Percentiles rank a stretch among this genome's conserved stretches.
Evolutionary conservation across 2,113 vertebrate genomes (phyloP).

Genomic region (Pseudopipra pipra): DNA sequence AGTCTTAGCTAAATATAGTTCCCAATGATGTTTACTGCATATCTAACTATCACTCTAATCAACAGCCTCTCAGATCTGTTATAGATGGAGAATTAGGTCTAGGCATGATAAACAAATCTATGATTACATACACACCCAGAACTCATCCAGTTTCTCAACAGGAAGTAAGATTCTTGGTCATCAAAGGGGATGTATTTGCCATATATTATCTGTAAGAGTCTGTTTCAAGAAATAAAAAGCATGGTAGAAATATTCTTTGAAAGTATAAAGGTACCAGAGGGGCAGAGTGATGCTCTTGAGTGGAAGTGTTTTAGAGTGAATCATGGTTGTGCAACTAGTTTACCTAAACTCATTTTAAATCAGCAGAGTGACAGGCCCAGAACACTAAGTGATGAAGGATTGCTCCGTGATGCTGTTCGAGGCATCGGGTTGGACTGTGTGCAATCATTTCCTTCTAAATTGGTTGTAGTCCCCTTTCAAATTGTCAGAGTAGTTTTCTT

Average conservation of each 20-base stretch:
- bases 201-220: not conserved
- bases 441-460: constrained; percentile 65
- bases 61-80: not conserved
- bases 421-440: not conserved
- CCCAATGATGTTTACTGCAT: not conserved
- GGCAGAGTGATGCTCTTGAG: not conserved
- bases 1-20: not conserved
- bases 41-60: not conserved
- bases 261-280: not conserved
- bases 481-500: constrained; percentile 69
- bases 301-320: constrained; percentile 27
- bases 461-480: constrained; percentile 67
- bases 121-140: not conserved
- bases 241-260: not conserved
- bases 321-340: constrained; percentile 13
- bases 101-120: not conserved
- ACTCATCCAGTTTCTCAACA: not conserved
- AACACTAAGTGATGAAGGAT: constrained; percentile 42
- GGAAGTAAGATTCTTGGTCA: not conserved
- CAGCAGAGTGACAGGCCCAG: constrained; percentile 45
- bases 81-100: not conserved
- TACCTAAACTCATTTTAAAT: constrained; percentile 44
- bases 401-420: not conserved
- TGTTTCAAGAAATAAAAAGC: not conserved
- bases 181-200: not conserved